Conservation (phyloP, 2,797 vertebrate species). For the Pterois miles region DNA sequence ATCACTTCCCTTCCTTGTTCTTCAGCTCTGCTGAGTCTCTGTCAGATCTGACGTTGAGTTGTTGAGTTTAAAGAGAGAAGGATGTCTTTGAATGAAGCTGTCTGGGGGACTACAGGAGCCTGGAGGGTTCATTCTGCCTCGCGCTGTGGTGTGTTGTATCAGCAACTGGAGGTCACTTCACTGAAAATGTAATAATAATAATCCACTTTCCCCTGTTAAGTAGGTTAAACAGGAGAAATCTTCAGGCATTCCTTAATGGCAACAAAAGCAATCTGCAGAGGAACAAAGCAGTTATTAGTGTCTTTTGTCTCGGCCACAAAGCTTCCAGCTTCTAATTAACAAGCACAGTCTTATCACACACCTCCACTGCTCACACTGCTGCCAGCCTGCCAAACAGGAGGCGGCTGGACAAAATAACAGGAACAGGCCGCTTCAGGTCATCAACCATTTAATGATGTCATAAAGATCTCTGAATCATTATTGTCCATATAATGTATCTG, state of each 20-base stretch:
- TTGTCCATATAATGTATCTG: no score
- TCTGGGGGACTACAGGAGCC: not conserved
- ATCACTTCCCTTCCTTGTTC: no score
- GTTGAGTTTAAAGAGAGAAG: not conserved
- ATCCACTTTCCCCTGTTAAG: slow-evolving; percentile 32
- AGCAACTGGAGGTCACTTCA: not conserved
- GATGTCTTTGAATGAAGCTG: no score
- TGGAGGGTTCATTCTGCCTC: not conserved
- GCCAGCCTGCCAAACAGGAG: no score
- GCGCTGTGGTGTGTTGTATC: not conserved
- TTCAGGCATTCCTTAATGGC: slow-evolving; percentile 35
- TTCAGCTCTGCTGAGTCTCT: not conserved
- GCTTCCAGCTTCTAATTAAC: slow-evolving; percentile 63
- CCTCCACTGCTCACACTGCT: not conserved
- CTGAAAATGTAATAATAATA: not conserved
- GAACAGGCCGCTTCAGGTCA: not conserved
- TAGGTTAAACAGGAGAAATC: slow-evolving; percentile 54
- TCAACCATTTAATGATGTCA: no score
- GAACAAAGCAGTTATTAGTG: slow-evolving; percentile 70
- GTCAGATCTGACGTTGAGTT: not conserved
- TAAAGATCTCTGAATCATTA: no score
- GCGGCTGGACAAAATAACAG: not conserved
- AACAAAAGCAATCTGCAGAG: slow-evolving; percentile 50
- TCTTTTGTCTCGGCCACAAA: slow-evolving; percentile 62
- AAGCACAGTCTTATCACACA: slow-evolving; percentile 36